Evolutionary conservation across 2,797 vertebrate species (phyloP).

Genomic region (Bryconaethiops microstoma): DNA sequence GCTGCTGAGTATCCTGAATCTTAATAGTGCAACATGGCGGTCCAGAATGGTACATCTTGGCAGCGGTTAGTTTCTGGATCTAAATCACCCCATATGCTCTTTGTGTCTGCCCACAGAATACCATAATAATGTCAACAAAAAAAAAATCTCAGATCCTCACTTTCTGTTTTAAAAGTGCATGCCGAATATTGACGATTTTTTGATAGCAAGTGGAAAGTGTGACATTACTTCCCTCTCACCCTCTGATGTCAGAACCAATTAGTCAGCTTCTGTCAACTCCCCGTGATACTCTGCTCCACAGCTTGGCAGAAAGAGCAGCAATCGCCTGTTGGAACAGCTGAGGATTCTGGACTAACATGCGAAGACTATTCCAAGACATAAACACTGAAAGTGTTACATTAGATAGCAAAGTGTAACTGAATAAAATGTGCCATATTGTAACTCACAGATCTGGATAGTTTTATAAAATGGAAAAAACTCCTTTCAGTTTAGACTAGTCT

Average conservation of each 20-base stretch:
- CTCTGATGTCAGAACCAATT: constrained; percentile 73
- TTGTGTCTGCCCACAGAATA: constrained; percentile 61
- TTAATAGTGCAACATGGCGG: constrained; percentile 8
- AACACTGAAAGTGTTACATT: constrained; percentile 44
- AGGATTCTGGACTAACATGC: constrained; percentile 36
- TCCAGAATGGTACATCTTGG: constrained; percentile 74
- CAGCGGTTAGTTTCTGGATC: constrained; percentile 70
- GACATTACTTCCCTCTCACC: constrained; percentile 66
- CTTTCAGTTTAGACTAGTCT: neutral
- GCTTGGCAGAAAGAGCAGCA: constrained; percentile 45
- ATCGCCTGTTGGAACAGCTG: constrained; percentile 43
- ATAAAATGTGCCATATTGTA: neutral
- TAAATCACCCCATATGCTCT: constrained; percentile 75
- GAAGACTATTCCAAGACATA: constrained; percentile 33
- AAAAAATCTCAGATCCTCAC: constrained; percentile 2
- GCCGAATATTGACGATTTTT: constrained; percentile 6
- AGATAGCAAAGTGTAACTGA: constrained; percentile 11
- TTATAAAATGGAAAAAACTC: neutral
- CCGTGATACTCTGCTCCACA: constrained; percentile 43
- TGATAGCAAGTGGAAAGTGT: constrained; percentile 62
- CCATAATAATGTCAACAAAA: constrained; percentile 55
- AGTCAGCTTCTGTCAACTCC: constrained; percentile 66
- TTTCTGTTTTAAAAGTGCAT: neutral
- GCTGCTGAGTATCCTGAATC: neutral
- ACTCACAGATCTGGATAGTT: neutral